Conservation (phyloP, 2,888 invertebrate species). For the Drosophila meridiana region DNA sequence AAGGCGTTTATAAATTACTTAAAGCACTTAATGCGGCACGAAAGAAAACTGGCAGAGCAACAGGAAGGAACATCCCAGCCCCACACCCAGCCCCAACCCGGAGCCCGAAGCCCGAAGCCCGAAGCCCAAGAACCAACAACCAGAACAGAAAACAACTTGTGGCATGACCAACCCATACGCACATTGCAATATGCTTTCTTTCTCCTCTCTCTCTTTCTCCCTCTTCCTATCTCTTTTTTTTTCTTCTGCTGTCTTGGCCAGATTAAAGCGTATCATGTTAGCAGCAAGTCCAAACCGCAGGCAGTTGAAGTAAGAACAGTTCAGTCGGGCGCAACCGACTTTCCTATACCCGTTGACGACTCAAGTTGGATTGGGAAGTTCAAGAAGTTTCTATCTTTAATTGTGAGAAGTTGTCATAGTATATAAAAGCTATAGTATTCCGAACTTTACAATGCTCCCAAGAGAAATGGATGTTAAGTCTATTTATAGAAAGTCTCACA, state of each 20-base stretch:
- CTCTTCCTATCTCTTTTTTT: background rate
- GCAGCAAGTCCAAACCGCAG: slow-evolving; percentile 78
- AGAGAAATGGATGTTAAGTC: background rate
- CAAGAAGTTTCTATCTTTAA: background rate
- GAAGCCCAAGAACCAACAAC: slow-evolving; percentile 2
- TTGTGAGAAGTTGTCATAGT: background rate
- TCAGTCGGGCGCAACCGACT: slow-evolving; percentile 4
- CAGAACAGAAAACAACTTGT: slow-evolving; percentile 63
- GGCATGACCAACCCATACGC: slow-evolving; percentile 57
- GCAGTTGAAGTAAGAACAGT: slow-evolving; percentile 23
- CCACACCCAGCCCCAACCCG: background rate
- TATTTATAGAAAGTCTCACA: too few relatives aligned
- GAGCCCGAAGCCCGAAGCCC: slow-evolving; percentile 23
- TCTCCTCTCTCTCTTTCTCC: background rate
- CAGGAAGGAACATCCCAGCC: slow-evolving; percentile 32
- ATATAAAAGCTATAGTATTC: background rate
- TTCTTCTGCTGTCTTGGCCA: slow-evolving; percentile 15
- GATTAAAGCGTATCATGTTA: slow-evolving; percentile 80
- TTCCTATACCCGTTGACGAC: background rate
- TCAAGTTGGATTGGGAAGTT: too few relatives aligned
- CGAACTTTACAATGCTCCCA: too few relatives aligned
- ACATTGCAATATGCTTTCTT: slow-evolving; percentile 60
- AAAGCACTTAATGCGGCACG: slow-evolving; percentile 69
- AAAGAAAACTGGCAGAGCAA: slow-evolving; percentile 44
- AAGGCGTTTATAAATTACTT: slow-evolving; percentile 78